Evolutionary conservation across 2,888 invertebrate species (phyloP).

Genomic region (Zygothrica quintamaculata): DNA sequence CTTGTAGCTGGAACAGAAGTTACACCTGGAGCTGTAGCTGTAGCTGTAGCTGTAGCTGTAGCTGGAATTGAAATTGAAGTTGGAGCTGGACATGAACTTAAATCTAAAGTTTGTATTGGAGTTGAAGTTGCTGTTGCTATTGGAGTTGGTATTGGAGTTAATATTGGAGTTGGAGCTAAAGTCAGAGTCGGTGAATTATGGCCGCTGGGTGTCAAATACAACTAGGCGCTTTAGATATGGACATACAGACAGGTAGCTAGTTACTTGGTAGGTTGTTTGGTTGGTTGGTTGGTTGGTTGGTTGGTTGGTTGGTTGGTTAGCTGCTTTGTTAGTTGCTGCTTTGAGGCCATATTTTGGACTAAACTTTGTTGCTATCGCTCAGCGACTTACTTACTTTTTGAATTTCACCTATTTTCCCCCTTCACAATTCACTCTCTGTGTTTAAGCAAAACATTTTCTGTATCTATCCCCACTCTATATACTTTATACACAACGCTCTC

Average conservation of each 20-base stretch:
- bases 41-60: background rate
- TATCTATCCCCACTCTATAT: no score
- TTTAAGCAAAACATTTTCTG: conserved; percentile 11
- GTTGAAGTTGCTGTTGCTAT: no score
- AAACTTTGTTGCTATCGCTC: conserved; percentile 30
- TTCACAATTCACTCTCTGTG: background rate
- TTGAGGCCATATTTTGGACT: conserved; percentile 27
- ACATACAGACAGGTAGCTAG: conserved; percentile 27
- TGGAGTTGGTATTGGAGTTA: background rate
- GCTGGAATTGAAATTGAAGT: conserved; percentile 2
- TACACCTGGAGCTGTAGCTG: background rate
- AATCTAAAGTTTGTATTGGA: background rate
- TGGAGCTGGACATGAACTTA: no score
- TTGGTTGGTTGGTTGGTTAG: conserved; percentile 10
- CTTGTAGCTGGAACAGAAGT: no score
- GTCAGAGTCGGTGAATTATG: conserved; percentile 49
- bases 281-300: conserved; percentile 1
- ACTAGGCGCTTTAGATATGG: conserved; percentile 55
- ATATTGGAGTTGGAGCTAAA: background rate
- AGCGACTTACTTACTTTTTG: conserved; percentile 59
- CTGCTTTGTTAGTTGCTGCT: no score
- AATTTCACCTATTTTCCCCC: conserved; percentile 56
- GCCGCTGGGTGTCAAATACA: conserved; percentile 58
- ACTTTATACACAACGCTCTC: no score
- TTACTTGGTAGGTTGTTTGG: conserved; percentile 20